phyloP scores from a whole-genome alignment of 1,140 invertebrate species.

The Calliopsis andreniformis region DNA sequence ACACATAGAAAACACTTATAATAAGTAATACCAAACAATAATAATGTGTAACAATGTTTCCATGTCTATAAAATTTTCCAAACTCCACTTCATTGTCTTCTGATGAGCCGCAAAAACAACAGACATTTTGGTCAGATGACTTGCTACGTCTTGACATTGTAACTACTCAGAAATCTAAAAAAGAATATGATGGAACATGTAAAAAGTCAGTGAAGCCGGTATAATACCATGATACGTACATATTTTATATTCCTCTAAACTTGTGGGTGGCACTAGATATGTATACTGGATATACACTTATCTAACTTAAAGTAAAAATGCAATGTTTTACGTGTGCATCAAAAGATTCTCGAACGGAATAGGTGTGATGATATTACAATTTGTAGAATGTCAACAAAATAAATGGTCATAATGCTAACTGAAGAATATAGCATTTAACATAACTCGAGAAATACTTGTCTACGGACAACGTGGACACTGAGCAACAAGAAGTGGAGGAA shows the following conservation, averaged over 20 bases:
- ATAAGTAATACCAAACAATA: slow-evolving; percentile 81
- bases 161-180: background rate
- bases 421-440: background rate
- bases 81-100: slow-evolving; percentile 81
- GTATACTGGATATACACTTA: background rate
- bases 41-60: slow-evolving; percentile 81
- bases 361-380: background rate
- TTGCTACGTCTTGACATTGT: slow-evolving; percentile 19
- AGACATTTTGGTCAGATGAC: slow-evolving; percentile 48
- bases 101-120: slow-evolving; percentile 80
- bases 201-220: no score
- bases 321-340: background rate
- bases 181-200: background rate
- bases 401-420: background rate
- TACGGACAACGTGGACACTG: background rate
- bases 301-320: background rate
- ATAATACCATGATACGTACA: background rate
- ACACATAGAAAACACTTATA: background rate
- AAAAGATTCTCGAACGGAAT: background rate
- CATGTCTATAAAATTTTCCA: slow-evolving; percentile 81
- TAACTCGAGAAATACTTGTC: background rate
- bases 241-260: background rate
- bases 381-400: background rate
- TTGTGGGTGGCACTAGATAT: background rate
- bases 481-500: background rate